Conservation (phyloP, 2,888 invertebrate species). For the Neoaliturus tenellus region DNA sequence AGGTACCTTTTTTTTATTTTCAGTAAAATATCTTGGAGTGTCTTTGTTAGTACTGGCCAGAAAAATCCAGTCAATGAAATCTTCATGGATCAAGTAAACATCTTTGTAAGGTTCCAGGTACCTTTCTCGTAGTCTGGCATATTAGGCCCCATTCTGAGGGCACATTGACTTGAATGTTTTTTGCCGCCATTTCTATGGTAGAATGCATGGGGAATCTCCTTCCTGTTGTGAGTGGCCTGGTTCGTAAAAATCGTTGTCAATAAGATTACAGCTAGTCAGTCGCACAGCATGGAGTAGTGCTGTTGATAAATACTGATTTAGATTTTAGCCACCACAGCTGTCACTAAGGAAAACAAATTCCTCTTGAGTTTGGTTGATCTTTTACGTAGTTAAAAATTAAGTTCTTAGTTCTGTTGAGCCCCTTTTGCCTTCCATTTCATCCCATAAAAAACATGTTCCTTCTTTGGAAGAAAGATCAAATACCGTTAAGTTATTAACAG, state of each 20-base stretch:
- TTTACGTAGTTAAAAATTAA: not conserved
- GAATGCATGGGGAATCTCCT: constrained; percentile 27
- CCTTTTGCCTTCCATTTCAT: constrained; percentile 16
- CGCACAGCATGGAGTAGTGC: constrained; percentile 28
- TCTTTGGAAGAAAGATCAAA: constrained; percentile 20
- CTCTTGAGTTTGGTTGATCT: not conserved
- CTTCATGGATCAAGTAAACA: not conserved
- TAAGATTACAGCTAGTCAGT: constrained; percentile 14
- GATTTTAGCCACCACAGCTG: constrained; percentile 47
- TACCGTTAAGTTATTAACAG: not conserved
- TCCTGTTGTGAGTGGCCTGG: constrained; percentile 33
- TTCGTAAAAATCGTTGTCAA: constrained; percentile 41
- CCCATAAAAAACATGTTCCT: constrained; percentile 23
- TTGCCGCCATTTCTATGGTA: constrained; percentile 35
- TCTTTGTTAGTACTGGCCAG: constrained; percentile 25
- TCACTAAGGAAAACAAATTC: constrained; percentile 32
- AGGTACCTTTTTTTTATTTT: not conserved
- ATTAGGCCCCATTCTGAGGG: constrained; percentile 4
- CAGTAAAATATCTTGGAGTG: not conserved
- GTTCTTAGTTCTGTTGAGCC: constrained; percentile 6
- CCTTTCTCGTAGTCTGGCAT: constrained; percentile 21
- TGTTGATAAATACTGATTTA: constrained; percentile 36
- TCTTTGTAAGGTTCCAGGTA: constrained; percentile 39
- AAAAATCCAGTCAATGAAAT: constrained; percentile 20
- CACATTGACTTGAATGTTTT: constrained; percentile 25